phyloP scores from a whole-genome alignment of 2,888 invertebrate genomes.

The Lithosia quadra region DNA sequence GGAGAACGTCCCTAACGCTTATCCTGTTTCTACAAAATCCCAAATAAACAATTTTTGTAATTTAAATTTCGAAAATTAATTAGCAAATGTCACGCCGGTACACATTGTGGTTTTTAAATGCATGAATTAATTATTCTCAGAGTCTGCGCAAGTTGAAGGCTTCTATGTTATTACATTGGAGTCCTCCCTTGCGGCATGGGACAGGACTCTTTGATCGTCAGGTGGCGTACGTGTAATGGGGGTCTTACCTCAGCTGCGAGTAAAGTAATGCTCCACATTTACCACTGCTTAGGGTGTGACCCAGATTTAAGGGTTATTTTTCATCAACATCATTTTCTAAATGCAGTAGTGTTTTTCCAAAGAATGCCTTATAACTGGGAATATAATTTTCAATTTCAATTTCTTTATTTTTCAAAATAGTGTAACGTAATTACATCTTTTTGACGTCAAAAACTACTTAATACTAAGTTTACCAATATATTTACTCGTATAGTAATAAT shows the following conservation, averaged over 20 bases:
- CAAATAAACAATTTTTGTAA: not conserved
- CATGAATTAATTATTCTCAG: constrained; percentile 50
- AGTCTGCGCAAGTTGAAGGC: constrained; percentile 18
- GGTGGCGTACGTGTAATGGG: constrained; percentile 27
- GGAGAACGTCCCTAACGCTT: not conserved
- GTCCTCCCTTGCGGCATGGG: constrained; percentile 40
- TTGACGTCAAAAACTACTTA: too few relatives aligned
- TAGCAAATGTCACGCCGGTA: constrained; percentile 12
- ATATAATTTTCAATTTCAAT: too few relatives aligned
- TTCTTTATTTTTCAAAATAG: too few relatives aligned
- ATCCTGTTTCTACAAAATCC: not conserved
- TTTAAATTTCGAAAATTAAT: constrained; percentile 18
- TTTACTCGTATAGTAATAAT: too few relatives aligned
- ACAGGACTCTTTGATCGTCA: constrained; percentile 46
- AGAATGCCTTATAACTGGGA: not conserved
- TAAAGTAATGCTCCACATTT: constrained; percentile 26
- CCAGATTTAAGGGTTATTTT: constrained; percentile 17
- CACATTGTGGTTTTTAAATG: constrained; percentile 22
- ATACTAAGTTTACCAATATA: too few relatives aligned
- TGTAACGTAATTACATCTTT: too few relatives aligned
- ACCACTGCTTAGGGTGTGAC: constrained; percentile 7
- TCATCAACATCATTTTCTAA: not conserved
- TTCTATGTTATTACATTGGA: constrained; percentile 41
- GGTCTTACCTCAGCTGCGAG: constrained; percentile 21
- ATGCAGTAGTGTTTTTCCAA: not conserved